Conservation (phyloP, 2,888 invertebrate genomes). For the Anthoptus insignis region DNA sequence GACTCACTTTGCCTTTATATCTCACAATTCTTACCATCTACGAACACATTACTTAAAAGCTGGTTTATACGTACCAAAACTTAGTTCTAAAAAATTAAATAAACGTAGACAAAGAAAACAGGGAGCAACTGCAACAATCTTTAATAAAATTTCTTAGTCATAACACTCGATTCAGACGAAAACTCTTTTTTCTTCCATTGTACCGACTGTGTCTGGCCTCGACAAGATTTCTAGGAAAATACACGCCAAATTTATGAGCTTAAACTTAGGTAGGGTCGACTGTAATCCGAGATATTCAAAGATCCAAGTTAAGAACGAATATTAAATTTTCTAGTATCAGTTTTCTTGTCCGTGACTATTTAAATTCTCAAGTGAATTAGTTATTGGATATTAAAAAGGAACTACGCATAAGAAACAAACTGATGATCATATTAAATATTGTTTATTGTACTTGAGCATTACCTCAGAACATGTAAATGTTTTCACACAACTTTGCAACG, state of each 20-base stretch:
- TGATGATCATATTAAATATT: too few relatives aligned
- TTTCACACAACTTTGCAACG: conserved; percentile 17
- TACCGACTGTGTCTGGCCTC: conserved; percentile 17
- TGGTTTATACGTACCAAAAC: too few relatives aligned
- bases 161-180: background rate
- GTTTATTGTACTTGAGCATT: too few relatives aligned
- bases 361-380: background rate
- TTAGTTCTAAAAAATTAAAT: too few relatives aligned
- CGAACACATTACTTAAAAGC: too few relatives aligned
- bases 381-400: background rate
- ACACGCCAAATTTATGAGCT: conserved; percentile 16
- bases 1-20: too few relatives aligned
- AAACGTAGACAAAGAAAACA: too few relatives aligned
- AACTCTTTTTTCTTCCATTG: conserved; percentile 14
- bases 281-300: conserved; percentile 15
- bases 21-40: too few relatives aligned
- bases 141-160: too few relatives aligned
- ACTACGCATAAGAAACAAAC: too few relatives aligned
- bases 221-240: conserved; percentile 32
- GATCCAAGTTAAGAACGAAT: background rate
- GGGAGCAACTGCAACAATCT: too few relatives aligned
- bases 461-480: too few relatives aligned
- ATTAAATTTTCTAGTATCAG: background rate
- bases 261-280: conserved; percentile 19
- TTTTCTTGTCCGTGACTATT: background rate